Evolutionary conservation across 2,797 vertebrate species (phyloP), one percentile per base, ranked within the genome.

Genomic region (Garrulus glandarius): DNA sequence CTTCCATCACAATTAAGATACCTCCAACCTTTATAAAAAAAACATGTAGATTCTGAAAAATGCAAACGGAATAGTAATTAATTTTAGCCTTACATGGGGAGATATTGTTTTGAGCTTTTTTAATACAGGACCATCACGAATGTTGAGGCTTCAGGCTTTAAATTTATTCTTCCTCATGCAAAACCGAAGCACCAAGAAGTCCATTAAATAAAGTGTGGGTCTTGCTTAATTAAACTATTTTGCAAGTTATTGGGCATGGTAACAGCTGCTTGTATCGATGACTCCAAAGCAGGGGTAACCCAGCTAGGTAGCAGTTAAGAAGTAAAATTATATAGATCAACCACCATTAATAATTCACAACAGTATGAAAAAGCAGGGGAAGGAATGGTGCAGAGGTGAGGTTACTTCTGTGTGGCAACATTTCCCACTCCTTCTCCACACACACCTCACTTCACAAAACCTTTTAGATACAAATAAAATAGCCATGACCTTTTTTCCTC

Each of bases 401-500:
- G 70, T 93, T 95, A 64, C 52, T 86, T 93, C 67, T 84, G 68
- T 77, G 75, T 87, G 87, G 47, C 57, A 95, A 94, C 87, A 81
- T 74, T 87, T 94, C 50, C 49, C 49, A 86, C 61, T 89, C 49
- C 61, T 96, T 74, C 84, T 80, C 71, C 67, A 83, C 81, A 76
- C 32, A 20, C 56, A 67, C 65, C 24, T 77, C 55, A 70, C 85
- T 96, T 96, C 56, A 92, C 50, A 96, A 98, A 92, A 91, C 94
- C 96, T 94, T 93, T 87, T 79, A 46, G 61, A 89, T 79, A 96
- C 96, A 98, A 97, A 97, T 95, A 97, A 97, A 95, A 93, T 94
- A 85, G 93, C 78, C 74, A 29, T 98, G 98, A 99, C 98, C 99
- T 99, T 99, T 98, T 96, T 97, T 98, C 98, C 97, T 98, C 96